These are phyloP conservation scores for Chaetodon trifascialis DNA, from an alignment of 2,113 vertebrate species.

Conservation along the genomic window DNA sequence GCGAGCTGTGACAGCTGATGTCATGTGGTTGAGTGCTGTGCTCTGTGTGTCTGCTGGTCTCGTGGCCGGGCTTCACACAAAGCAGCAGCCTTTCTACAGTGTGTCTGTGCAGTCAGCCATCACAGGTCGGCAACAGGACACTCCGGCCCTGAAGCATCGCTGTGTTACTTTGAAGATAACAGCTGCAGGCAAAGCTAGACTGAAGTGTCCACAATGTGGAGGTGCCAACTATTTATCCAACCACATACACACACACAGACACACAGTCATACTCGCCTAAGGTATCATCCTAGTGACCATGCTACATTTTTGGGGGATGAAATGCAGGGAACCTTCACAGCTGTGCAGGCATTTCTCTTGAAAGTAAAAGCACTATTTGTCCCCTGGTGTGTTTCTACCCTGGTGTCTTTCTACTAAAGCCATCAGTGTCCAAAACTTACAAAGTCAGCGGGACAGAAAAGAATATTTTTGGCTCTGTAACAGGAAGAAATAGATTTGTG, in stretches of 20 bases:
- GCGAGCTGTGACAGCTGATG: background rate
- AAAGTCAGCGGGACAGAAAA: conserved; percentile 60
- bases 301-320: conserved; percentile 15
- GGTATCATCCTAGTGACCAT: conserved; percentile 32
- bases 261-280: conserved; percentile 1
- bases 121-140: conserved; percentile 58
- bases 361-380: conserved; percentile 47
- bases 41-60: conserved; percentile 29
- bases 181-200: conserved; percentile 61
- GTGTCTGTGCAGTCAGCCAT: conserved; percentile 42
- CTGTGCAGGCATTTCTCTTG: conserved; percentile 41
- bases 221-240: conserved; percentile 69
- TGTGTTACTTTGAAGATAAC: conserved; percentile 80
- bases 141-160: conserved; percentile 58
- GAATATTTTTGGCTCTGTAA: conserved; percentile 50
- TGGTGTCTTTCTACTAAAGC: conserved; percentile 52
- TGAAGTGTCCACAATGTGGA: conserved; percentile 52
- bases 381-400: conserved; percentile 45
- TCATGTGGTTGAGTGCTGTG: conserved; percentile 13
- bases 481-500: conserved; percentile 59
- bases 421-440: conserved; percentile 58
- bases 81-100: conserved; percentile 31
- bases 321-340: conserved; percentile 49
- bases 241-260: background rate
- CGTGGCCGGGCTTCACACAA: conserved; percentile 57